Evolutionary conservation across 1,140 invertebrate species (phyloP), one percentile per base, ranked within the genome.

Genomic region (Amphibalanus amphitrite): DNA sequence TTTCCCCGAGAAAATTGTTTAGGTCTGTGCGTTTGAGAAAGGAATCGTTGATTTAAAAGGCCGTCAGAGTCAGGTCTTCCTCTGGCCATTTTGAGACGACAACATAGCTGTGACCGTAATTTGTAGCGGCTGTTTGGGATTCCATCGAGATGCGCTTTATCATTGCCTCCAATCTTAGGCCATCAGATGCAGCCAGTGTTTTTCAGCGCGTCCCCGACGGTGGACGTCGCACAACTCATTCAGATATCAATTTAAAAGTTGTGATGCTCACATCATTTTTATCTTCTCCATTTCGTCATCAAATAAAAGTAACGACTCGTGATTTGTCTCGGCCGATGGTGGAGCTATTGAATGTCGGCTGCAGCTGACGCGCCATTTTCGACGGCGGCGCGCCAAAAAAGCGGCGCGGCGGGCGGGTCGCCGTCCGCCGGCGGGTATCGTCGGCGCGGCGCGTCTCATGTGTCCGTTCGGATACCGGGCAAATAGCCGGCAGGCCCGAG

Each of bases 301-400:
- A 59, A 59, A 59, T 59, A 59, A 59, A 59, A 59, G 47, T 59
- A 59, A 59, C 47, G 47, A 59, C 47, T 59, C 47, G 47, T 59
- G 47, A 59, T 59, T 59, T 59, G 47, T 59, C 47, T 59, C 47
- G 10, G 47, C 23, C 47, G 10, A 59, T 59, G 20, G 47, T 20
- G 17, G 47, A 23, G 47, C 47, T 59, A 59, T 59, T 59, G 47
- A 59, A 59, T 59, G 47, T 59, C 47, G 23, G 47, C 47, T 59
- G 47, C 47, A 59, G 47, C 47, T 59, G 47, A 59, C 47, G 47
- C 47, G 47, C 47, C 47, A 59, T 59, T 59, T 59, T 59, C 47
- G 47, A 59, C 47, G 47, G 47, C 47, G 47, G 3, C 47, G 47
- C 47, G 47, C 47, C 47, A 59, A 59, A 59, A 59, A 59, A 59